Percentiles rank a stretch among this genome's conserved stretches.
These are phyloP conservation scores for Orgyia antiqua DNA, from an alignment of 2,888 invertebrate species.

Conservation along the genomic window DNA sequence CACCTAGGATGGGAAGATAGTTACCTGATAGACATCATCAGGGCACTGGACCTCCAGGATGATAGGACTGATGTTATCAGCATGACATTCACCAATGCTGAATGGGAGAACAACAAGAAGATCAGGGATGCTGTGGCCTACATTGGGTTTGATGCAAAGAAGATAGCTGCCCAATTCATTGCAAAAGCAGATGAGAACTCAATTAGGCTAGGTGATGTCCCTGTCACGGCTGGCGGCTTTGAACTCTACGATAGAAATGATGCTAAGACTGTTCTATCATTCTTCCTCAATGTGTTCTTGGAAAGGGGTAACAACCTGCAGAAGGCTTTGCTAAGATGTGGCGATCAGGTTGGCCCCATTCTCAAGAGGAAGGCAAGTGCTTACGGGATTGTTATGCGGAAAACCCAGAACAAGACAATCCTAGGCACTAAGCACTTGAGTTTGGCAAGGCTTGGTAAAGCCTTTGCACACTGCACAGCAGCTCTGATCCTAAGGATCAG, in stretches of 20 bases:
- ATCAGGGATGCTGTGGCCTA: background rate
- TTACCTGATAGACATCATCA: background rate
- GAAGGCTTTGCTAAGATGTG: background rate
- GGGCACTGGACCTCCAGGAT: background rate
- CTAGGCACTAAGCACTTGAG: background rate
- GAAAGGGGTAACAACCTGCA: constrained; percentile 1
- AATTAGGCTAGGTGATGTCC: background rate
- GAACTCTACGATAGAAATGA: background rate
- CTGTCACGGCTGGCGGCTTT: background rate
- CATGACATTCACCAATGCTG: background rate
- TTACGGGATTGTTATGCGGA: background rate
- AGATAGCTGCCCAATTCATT: background rate
- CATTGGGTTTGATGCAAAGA: background rate
- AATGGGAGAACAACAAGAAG: constrained; percentile 1
- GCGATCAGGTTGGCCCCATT: background rate
- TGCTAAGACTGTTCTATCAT: constrained; percentile 1
- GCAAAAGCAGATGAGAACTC: background rate
- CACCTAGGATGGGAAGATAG: background rate
- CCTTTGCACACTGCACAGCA: background rate
- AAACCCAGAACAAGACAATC: background rate
- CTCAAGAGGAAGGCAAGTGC: background rate
- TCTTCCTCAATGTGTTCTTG: constrained; percentile 1
- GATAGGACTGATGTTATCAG: background rate
- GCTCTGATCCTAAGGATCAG: constrained; percentile 1
- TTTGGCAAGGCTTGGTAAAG: background rate